Evolutionary conservation across 2,113 vertebrate genomes (phyloP), one percentile per base, ranked within the genome.

Genomic region (Patagioenas fasciata): DNA sequence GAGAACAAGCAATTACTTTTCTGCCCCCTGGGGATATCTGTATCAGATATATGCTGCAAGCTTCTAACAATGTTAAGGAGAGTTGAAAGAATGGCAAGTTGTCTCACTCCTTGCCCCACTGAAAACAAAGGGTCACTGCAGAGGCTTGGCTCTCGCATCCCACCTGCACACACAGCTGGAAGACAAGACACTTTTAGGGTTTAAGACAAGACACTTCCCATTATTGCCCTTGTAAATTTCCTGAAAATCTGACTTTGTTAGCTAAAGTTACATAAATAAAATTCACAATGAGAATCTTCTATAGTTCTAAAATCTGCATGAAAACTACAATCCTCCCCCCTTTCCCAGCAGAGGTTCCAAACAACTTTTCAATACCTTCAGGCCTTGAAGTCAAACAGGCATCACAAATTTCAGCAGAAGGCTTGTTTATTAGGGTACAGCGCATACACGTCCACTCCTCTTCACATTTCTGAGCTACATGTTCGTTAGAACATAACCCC

Each of bases 391-490:
- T 98, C 95, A 99, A 97, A 92, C 99, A 99, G 75, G 98, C 99
- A 51, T 99, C 99, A 88, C 99, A 99, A 28, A 96, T 92, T 80
- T 95, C 94, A 51, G 97, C 96, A 83, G 98, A 93, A 8, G 99
- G 98, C 77, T 88, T 97, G 96, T 99, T 99, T 95, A 99, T 97
- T 74, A 99, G 98, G 20, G 99, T 99, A 83, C 99, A 99, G 58
- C 97, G 78, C 28, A 51, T 65, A 97, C 99, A 99, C 0, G 97
- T 92, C 99, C 99, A 99, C 72, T 99, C 98, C 86, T 99, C 99
- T 93, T 99, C 99, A 79, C 97, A 97, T 81, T 96, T 98, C 91
- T 26, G 97, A 44, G 98, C 98, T 70, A 98, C 95, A 0, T 96
- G 93, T 62, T 98, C 98, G 31, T 74, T 73, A 88, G 92, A 84